Percentiles rank a stretch among this genome's conserved stretches.
Evolutionary conservation across 2,888 invertebrate genomes (phyloP).

Genomic region (Archips xylosteana): DNA sequence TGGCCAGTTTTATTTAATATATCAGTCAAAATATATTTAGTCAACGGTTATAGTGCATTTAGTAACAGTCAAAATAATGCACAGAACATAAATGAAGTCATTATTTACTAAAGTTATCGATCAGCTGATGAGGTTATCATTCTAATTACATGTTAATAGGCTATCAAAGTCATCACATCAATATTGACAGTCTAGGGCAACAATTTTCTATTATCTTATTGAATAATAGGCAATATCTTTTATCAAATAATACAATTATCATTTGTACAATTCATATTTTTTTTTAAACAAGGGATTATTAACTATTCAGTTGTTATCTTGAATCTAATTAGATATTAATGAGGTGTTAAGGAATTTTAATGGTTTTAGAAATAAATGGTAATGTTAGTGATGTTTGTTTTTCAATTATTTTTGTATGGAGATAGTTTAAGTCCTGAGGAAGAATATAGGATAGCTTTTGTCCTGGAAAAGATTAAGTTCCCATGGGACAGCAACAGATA

Average conservation of each 20-base stretch:
- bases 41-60: neutral
- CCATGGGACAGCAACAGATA: no score
- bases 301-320: neutral
- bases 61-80: constrained; percentile 1
- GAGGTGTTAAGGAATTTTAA: neutral
- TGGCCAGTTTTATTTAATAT: no score
- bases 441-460: no score
- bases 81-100: neutral
- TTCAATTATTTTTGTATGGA: no score
- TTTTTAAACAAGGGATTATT: neutral
- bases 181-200: neutral
- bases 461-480: no score
- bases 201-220: constrained; percentile 9
- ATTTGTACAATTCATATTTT: neutral
- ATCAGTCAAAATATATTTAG: no score
- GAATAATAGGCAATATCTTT: neutral
- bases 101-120: constrained; percentile 25
- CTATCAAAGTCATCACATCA: constrained; percentile 27
- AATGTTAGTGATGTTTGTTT: no score
- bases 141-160: constrained; percentile 33
- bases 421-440: no score
- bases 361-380: no score
- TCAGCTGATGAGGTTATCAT: constrained; percentile 32
- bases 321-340: neutral
- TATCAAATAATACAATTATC: neutral